A percentile compares a stretch with the other conserved stretches of the same genome.
Conservation (phyloP, 2,888 invertebrate species). For the Archips xylosteana region DNA sequence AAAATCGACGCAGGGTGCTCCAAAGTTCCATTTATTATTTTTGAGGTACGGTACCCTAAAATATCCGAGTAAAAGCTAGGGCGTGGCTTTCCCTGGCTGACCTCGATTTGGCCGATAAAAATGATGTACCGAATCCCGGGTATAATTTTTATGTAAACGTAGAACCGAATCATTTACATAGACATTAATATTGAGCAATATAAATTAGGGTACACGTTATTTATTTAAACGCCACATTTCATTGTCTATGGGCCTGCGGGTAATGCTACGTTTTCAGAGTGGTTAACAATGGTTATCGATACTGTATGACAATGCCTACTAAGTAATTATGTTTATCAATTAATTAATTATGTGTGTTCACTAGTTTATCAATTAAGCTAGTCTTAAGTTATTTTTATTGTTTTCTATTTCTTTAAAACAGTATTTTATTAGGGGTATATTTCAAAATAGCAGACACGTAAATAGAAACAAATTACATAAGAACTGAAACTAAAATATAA, state of each 20-base stretch:
- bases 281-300: not conserved
- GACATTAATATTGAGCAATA: conserved; percentile 36
- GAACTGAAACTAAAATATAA: too few species aligned
- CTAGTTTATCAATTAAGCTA: too few species aligned
- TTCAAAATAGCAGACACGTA: too few species aligned
- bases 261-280: not conserved
- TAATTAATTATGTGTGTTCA: too few species aligned
- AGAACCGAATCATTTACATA: conserved; percentile 32
- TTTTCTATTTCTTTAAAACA: too few species aligned
- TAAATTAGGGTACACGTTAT: conserved; percentile 20
- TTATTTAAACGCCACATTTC: conserved; percentile 10
- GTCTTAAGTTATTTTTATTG: too few species aligned
- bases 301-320: too few species aligned
- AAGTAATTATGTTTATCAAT: too few species aligned
- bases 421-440: too few species aligned
- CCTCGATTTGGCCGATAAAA: conserved; percentile 41
- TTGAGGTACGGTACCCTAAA: not conserved
- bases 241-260: conserved; percentile 1
- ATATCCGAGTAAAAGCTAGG: conserved; percentile 18
- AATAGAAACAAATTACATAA: too few species aligned
- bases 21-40: not conserved
- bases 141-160: conserved; percentile 34
- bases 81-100: conserved; percentile 19
- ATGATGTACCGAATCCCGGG: conserved; percentile 36
- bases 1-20: not conserved